Base-by-base conservation (phyloP, 1,140 invertebrate genomes). In the Camponotus floridanus region DNA sequence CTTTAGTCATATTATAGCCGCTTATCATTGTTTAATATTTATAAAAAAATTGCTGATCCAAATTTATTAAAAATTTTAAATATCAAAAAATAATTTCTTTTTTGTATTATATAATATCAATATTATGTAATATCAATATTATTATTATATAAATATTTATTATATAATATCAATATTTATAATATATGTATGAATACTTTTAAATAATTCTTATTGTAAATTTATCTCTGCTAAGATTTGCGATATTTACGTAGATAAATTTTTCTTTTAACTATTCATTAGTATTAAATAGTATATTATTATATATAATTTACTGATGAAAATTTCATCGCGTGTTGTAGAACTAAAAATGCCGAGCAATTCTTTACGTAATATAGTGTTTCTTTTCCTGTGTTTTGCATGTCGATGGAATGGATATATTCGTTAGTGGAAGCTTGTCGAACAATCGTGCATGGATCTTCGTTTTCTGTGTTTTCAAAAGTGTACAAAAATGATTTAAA, bases 271-370 rank as follows among this genome's bases (percentile, higher is more conserved):
- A 48, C 11, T 21, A 26, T 21, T 39, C 45, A 74, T 74, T 74
- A 83, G 15, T n/a, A 74, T 42, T 18, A 48, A 74, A 45, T 7
- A 36, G 6, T 55, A 62, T 36, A 13, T 62, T 42, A 48, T 15
- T 18, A 26, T 7, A 15, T 74, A 21, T 74, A 74, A 83, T 74
- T 26, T 73, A 73, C 68, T n/a, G 42, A 61, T 74, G 68, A 61
- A 80, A 59, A 62, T 9, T 80, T 36, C 11, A 18, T 90, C 9
- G 89, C 89, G 88, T 90, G 89, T 45, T 33, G 59, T 65, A 73
- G 21, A 64, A 45, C 26, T 33, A 81, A 90, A 91, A 8, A 71
- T 90, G 89, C 89, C 86, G 89, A 91, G 89, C 83, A 71, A 90
- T 80, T 65, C 48, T 84, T 91, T 91, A 90, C 70, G 83, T 90